Base-by-base conservation (phyloP, 1,140 invertebrate genomes). In the Arctopsyche grandis region DNA sequence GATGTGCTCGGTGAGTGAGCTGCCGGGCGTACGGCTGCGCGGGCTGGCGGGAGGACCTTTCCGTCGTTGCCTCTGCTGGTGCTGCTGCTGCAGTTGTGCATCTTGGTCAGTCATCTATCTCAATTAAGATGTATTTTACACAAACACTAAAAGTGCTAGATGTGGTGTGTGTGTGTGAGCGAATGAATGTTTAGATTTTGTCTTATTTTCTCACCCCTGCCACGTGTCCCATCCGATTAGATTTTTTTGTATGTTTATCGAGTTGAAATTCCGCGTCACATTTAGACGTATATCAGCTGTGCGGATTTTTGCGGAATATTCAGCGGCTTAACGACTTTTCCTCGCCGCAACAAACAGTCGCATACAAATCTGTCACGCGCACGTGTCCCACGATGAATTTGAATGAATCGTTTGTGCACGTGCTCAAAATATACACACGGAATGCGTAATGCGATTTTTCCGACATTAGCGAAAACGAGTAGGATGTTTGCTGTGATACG, bases 1-100 rank as follows among this genome's bases (percentile, higher is more conserved):
- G 88, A 89, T 89, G 88, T 89, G 88, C 87, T 88, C 87, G 85
- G 85, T 89, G 86, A 86, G 85, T 82, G 87, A 86, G 84, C 84
- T 87, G 85, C 86, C 88, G 85, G 86, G 86, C 87, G 86, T 87
- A 87, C 85, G 88, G 86, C 85, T 88, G 86, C 86, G 87, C 85
- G 78, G 80, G 12, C 71, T 78, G 75, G 83, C 82, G 82, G 80
- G 83, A 75, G 83, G 83, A 77, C 79, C 82, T 58, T 80, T 81
- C 85, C 87, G 85, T 84, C 87, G 87, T 86, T 88, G 87, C 79
- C 86, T 87, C 44, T 88, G 87, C 85, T 89, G 87, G 87, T 89
- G 88, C 83, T 89, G 88, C 84, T 89, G 88, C 85, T 89, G 88
- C 84, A 87, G 86, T 69, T 89, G 87, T 82, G 79, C 76, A 46